Evolutionary conservation across 2,113 vertebrate genomes (phyloP).

Genomic region (Anhinga rufa): DNA sequence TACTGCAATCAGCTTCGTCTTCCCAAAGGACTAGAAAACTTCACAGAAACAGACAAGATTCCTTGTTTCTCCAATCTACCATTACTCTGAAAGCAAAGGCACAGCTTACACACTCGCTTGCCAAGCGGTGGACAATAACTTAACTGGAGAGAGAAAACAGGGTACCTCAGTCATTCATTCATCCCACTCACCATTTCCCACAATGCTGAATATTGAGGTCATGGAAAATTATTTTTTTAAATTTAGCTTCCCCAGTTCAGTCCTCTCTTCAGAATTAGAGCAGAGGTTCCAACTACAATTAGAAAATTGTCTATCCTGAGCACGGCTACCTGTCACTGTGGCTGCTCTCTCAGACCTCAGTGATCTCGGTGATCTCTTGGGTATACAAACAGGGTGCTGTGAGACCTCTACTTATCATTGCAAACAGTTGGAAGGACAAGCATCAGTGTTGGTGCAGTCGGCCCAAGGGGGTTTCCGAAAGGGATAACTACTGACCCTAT

Average conservation of each 20-base stretch:
- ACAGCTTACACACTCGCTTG: background rate
- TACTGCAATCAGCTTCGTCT: background rate
- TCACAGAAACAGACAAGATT: background rate
- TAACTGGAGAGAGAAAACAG: background rate
- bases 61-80: background rate
- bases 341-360: background rate
- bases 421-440: background rate
- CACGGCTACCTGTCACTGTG: background rate
- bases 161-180: background rate
- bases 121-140: background rate
- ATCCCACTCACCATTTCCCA: background rate
- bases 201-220: background rate
- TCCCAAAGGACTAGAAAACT: background rate
- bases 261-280: background rate
- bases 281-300: background rate
- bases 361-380: background rate
- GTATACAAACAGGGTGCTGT: fast-evolving
- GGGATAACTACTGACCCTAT: background rate
- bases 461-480: background rate
- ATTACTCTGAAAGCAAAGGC: background rate
- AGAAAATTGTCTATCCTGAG: background rate
- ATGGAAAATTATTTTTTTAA: background rate
- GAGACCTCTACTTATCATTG: background rate
- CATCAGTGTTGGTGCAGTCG: too few relatives aligned
- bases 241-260: background rate